These are phyloP conservation scores for Ciconia maguari DNA, from an alignment of 2,113 vertebrate species.

Conservation along the genomic window DNA sequence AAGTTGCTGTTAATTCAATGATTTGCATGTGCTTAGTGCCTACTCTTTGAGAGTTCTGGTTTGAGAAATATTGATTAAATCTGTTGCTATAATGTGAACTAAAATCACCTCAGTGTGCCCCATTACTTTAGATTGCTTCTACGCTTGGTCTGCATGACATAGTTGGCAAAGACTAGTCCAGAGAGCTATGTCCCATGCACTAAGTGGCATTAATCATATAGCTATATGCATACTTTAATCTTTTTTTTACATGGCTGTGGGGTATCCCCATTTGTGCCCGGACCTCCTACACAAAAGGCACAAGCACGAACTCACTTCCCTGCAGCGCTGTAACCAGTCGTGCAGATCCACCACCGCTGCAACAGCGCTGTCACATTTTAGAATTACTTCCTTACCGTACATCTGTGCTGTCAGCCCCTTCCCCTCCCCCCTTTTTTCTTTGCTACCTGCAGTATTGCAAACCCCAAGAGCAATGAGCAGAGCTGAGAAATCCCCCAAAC, in stretches of 20 bases:
- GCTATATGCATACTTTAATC: not conserved
- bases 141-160: not conserved
- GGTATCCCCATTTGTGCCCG: conserved; percentile 9
- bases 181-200: not conserved
- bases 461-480: conserved; percentile 50
- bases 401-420: conserved; percentile 39
- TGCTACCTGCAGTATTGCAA: conserved; percentile 35
- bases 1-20: not conserved
- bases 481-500: conserved; percentile 63
- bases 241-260: not conserved
- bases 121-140: not conserved
- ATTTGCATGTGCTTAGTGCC: not conserved
- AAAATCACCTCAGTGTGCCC: not conserved
- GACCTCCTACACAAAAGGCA: conserved; percentile 11
- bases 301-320: conserved; percentile 9
- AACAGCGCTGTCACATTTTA: conserved; percentile 13
- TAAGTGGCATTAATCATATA: not conserved
- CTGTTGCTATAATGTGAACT: not conserved
- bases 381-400: conserved; percentile 49
- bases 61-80: not conserved
- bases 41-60: not conserved
- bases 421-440: conserved; percentile 32
- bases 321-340: not conserved
- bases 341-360: conserved; percentile 19
- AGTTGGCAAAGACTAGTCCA: not conserved